Conservation (phyloP, 2,113 vertebrate genomes). For the Pangasianodon hypophthalmus region DNA sequence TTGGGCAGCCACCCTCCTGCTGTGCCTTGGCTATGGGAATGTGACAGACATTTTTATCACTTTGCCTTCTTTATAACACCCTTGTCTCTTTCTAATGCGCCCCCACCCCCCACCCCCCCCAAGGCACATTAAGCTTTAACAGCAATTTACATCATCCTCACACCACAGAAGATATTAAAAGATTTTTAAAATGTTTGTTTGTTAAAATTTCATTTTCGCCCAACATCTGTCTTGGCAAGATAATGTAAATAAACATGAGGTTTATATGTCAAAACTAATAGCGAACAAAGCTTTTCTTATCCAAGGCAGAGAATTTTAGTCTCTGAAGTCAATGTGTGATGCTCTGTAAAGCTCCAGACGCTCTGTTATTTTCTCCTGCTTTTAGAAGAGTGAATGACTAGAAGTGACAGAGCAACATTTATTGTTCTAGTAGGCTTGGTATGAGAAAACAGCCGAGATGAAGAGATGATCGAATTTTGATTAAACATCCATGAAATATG, state of each 20-base stretch:
- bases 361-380: not conserved
- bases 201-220: slow-evolving; percentile 16
- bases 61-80: slow-evolving; percentile 6
- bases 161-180: not conserved
- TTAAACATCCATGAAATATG: not conserved
- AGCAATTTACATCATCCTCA: not conserved
- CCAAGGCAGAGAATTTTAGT: not conserved
- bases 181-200: slow-evolving; percentile 23
- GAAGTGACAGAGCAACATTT: slow-evolving; percentile 1
- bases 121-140: not conserved
- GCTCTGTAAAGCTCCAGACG: not conserved
- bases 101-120: too few relatives aligned
- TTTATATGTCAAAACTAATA: slow-evolving; percentile 16
- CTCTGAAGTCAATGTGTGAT: not conserved
- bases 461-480: not conserved
- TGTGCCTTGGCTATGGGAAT: slow-evolving; percentile 14
- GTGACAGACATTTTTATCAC: slow-evolving; percentile 30
- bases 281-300: not conserved
- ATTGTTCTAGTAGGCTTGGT: not conserved
- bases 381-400: not conserved
- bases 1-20: not conserved
- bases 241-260: slow-evolving; percentile 15
- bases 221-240: not conserved
- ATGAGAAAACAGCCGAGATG: not conserved
- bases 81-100: too few relatives aligned